These are phyloP conservation scores for Suricata suricatta DNA, from an alignment of 2,113 vertebrate species.

Conservation along the genomic window DNA sequence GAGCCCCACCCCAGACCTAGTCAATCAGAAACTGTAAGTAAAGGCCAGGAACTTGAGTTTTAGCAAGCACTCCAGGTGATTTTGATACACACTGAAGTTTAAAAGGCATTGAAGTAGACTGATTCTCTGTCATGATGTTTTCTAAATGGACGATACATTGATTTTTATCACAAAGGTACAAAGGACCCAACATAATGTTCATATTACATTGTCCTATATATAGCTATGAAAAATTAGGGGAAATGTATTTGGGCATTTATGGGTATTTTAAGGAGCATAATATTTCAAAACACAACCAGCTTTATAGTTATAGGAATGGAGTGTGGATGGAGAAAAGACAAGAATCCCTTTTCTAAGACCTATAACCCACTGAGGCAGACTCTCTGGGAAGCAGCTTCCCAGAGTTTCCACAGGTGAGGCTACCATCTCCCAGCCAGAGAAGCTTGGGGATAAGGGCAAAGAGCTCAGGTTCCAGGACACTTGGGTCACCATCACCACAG, in stretches of 20 bases:
- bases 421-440: neutral
- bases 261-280: neutral
- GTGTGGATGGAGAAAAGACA: neutral
- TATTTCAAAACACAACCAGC: neutral
- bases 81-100: neutral
- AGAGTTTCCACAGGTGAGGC: neutral
- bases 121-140: neutral
- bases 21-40: neutral
- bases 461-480: neutral
- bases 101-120: neutral
- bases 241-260: neutral
- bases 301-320: neutral
- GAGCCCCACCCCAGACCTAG: neutral
- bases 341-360: neutral
- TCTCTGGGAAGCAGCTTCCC: neutral
- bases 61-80: neutral
- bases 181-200: neutral
- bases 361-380: neutral
- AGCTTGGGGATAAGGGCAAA: neutral
- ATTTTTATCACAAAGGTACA: constrained; percentile 19
- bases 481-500: neutral
- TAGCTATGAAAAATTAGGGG: neutral
- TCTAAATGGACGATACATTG: neutral
- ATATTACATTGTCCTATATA: neutral
- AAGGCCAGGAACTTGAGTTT: neutral